Evolutionary conservation across 2,888 invertebrate species (phyloP).

Genomic region (Trichopoda pennipes): DNA sequence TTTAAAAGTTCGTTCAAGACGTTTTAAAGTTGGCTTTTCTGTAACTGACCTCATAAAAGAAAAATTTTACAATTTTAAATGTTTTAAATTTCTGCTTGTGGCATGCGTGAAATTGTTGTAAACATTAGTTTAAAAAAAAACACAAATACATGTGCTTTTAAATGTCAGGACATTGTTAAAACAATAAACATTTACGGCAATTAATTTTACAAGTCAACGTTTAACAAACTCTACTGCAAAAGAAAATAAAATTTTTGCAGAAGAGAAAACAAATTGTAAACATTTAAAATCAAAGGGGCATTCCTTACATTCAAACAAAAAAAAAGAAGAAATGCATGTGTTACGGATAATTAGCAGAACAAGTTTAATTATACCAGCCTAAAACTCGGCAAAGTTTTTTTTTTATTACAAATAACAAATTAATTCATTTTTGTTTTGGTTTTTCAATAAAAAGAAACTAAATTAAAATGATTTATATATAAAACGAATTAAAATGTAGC

Average conservation of each 20-base stretch:
- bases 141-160: not conserved
- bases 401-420: not conserved
- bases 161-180: not conserved
- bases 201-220: slow-evolving; percentile 62
- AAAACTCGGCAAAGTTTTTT: slow-evolving; percentile 22
- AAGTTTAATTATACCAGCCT: slow-evolving; percentile 40
- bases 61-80: not conserved
- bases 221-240: slow-evolving; percentile 33
- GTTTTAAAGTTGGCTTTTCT: too few species aligned
- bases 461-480: too few species aligned
- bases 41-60: too few species aligned
- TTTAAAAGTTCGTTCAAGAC: too few species aligned
- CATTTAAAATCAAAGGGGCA: not conserved
- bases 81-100: slow-evolving; percentile 22
- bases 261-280: slow-evolving; percentile 19
- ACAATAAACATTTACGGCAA: slow-evolving; percentile 51
- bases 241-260: slow-evolving; percentile 46
- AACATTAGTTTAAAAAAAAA: slow-evolving; percentile 22
- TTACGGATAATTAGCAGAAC: slow-evolving; percentile 3
- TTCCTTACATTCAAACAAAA: not conserved
- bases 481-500: too few species aligned
- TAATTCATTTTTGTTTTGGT: not conserved
- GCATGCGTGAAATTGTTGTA: slow-evolving; percentile 51
- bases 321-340: slow-evolving; percentile 32
- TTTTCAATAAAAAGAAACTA: not conserved